Evolutionary conservation across 2,888 invertebrate genomes (phyloP).

Genomic region (Lordiphosa fenestrarum): DNA sequence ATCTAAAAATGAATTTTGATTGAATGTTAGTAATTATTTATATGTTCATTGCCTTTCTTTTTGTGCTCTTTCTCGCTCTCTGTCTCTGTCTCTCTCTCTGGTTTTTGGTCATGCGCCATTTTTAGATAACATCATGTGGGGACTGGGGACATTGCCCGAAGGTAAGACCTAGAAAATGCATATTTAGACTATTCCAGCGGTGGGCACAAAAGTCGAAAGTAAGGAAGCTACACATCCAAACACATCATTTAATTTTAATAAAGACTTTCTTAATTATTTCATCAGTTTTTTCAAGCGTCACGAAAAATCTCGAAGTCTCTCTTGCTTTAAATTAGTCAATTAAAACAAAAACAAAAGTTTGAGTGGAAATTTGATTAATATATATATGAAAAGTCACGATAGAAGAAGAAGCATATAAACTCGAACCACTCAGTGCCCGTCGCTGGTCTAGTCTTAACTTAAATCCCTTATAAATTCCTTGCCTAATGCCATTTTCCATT

Average conservation of each 20-base stretch:
- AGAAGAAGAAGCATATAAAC: too few relatives aligned
- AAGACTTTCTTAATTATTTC: too few relatives aligned
- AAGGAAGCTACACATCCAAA: too few relatives aligned
- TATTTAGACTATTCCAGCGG: background rate
- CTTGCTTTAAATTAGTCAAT: too few relatives aligned
- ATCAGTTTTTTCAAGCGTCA: too few relatives aligned
- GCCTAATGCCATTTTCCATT: background rate
- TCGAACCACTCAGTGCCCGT: too few relatives aligned
- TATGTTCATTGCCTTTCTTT: constrained; percentile 39
- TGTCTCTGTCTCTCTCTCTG: constrained; percentile 44
- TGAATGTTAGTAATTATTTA: constrained; percentile 53
- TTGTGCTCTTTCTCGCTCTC: constrained; percentile 47
- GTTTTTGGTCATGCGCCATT: constrained; percentile 43
- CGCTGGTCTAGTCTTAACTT: background rate
- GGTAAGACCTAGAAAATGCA: constrained; percentile 84
- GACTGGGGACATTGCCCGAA: constrained; percentile 98
- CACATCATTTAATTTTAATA: too few relatives aligned
- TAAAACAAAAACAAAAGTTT: too few relatives aligned
- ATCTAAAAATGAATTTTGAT: constrained; percentile 17
- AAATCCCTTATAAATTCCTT: background rate
- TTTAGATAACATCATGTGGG: constrained; percentile 96
- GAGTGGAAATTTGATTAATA: too few relatives aligned
- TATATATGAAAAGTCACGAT: too few relatives aligned
- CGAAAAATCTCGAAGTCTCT: too few relatives aligned
- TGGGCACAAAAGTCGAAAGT: too few relatives aligned